Percentiles rank a stretch among this genome's conserved stretches.
These are phyloP conservation scores for Boleophthalmus pectinirostris DNA, from an alignment of 2,113 vertebrate genomes.

Conservation along the genomic window DNA sequence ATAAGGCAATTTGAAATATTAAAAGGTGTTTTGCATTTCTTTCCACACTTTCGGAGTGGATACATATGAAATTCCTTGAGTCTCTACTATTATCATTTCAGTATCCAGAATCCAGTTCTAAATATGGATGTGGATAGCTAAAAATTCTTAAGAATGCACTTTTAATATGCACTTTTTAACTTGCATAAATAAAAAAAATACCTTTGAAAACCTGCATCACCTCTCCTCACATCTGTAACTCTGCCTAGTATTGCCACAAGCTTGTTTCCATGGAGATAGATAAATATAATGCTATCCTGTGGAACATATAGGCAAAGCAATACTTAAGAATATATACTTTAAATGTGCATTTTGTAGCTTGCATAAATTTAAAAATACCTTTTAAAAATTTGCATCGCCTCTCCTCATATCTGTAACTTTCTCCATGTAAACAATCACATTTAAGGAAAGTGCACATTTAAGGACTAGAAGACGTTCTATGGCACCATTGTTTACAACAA, in stretches of 20 bases:
- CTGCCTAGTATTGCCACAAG: neutral
- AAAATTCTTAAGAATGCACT: neutral
- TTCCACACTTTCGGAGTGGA: neutral
- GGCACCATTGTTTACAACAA: neutral
- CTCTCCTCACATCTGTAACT: neutral
- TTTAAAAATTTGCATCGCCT: no score
- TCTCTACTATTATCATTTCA: neutral
- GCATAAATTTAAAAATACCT: no score
- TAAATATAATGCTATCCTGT: neutral
- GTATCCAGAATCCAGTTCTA: neutral
- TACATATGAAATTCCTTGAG: neutral
- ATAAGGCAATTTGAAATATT: constrained; percentile 1
- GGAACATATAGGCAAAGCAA: neutral
- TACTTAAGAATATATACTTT: neutral
- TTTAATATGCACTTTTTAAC: no score
- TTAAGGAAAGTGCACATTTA: neutral
- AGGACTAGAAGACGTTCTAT: neutral
- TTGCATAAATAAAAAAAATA: neutral
- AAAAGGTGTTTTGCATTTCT: constrained; percentile 2
- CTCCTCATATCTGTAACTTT: neutral
- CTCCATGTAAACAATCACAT: neutral
- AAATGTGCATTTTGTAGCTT: no score
- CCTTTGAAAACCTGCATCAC: neutral
- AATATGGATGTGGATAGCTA: neutral
- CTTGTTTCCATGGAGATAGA: neutral